Evolutionary conservation across 1,140 invertebrate species (phyloP), one percentile per base, ranked within the genome.

Genomic region (Coenobita brevimanus): DNA sequence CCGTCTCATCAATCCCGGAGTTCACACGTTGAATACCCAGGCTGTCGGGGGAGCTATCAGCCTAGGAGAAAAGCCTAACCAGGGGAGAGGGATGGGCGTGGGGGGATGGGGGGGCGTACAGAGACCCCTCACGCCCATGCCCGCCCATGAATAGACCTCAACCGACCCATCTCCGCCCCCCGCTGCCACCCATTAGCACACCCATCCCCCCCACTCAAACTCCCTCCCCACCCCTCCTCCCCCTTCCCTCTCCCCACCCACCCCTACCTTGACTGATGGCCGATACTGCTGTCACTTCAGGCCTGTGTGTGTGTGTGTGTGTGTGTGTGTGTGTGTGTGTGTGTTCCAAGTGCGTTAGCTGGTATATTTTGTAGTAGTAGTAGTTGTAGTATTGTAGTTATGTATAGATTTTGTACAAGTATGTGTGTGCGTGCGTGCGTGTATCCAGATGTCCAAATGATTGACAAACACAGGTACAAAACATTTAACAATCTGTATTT

Each of bases 1-100:
- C 78, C n/a, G 57, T 62, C 78, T 80, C 78, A 80, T 80, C 78
- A 80, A 80, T 80, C 54, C 50, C 54, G 27, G n/a, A 80, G 54
- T 80, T 80, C 78, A 33, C 78, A 80, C 78, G 57, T 10, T 80
- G 78, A 80, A 80, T 64, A 38, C 78, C 54, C 17, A 4, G 78
- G 54, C 78, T 80, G 78, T 80, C 78, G 21, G 54, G 38, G 24
- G n/a, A 33, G 78, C 78, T 80, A 80, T 80, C 78, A 80, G 78
- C 27, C 41, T 50, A 33, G 78, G 30, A 62, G 78, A 62, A 80
- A 64, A 38, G 57, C 46, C 78, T 54, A 60, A 80, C 41, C 54
- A n/a, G 78, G 54, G 27, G 36, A 54, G 33, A 24, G 38, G 57
- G 57, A 57, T n/a, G 17, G 36, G 78, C 27, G 78, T 60, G 57